These are phyloP conservation scores for Semicossyphus pulcher DNA, from an alignment of 2,113 vertebrate species.

Conservation along the genomic window DNA sequence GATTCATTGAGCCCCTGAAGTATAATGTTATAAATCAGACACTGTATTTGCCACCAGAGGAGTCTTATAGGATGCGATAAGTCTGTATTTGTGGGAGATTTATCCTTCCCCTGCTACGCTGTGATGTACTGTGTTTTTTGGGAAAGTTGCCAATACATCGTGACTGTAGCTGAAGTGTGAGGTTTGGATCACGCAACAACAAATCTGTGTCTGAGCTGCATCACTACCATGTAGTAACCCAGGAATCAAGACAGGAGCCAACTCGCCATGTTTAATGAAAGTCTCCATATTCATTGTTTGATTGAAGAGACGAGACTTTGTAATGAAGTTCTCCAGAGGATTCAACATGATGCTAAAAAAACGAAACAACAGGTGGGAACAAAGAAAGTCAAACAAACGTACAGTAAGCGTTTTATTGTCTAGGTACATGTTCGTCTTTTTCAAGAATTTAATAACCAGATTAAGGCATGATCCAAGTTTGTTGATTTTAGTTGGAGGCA, in stretches of 20 bases:
- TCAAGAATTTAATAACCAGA: background rate
- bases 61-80: slow-evolving; percentile 14
- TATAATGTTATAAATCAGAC: slow-evolving; percentile 29
- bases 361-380: background rate
- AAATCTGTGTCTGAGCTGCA: slow-evolving; percentile 52
- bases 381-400: background rate
- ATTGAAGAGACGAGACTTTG: background rate
- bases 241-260: background rate
- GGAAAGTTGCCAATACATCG: slow-evolving; percentile 62
- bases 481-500: background rate
- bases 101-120: slow-evolving; percentile 24
- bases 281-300: background rate
- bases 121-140: slow-evolving; percentile 52
- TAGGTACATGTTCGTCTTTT: too few species aligned
- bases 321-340: background rate
- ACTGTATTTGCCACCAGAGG: slow-evolving; percentile 12
- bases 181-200: slow-evolving; percentile 41
- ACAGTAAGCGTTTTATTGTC: too few species aligned
- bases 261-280: slow-evolving; percentile 3
- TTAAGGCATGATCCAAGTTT: background rate
- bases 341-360: background rate
- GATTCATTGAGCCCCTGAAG: slow-evolving; percentile 10
- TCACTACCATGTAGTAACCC: slow-evolving; percentile 33
- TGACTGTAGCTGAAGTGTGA: slow-evolving; percentile 42
- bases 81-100: slow-evolving; percentile 45